Evolutionary conservation across 2,797 vertebrate genomes (phyloP).

Genomic region (Carapus acus): DNA sequence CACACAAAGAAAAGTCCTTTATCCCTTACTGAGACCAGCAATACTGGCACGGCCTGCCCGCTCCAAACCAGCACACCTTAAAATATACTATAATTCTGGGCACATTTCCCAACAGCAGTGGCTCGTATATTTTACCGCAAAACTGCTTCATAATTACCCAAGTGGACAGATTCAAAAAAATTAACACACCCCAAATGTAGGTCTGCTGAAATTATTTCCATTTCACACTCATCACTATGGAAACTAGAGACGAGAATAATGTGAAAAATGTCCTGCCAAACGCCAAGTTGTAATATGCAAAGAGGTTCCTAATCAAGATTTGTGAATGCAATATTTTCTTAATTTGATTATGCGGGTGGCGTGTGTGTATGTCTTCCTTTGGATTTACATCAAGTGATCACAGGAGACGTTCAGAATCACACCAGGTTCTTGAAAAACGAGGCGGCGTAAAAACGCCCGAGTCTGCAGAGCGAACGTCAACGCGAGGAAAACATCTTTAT

Average conservation of each 20-base stretch:
- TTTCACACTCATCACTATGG: slow-evolving; percentile 60
- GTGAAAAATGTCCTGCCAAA: slow-evolving; percentile 36
- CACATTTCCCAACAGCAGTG: slow-evolving; percentile 27
- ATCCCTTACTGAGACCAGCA: too few relatives aligned
- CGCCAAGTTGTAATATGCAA: slow-evolving; percentile 21
- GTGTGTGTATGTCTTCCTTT: not conserved
- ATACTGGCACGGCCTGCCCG: too few relatives aligned
- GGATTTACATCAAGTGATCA: slow-evolving; percentile 1
- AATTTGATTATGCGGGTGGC: not conserved
- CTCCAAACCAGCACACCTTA: slow-evolving; percentile 11
- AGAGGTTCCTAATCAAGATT: slow-evolving; percentile 29
- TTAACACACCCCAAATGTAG: slow-evolving; percentile 55
- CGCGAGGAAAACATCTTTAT: too few relatives aligned
- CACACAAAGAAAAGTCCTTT: too few relatives aligned
- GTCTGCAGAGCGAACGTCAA: too few relatives aligned
- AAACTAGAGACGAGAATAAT: slow-evolving; percentile 59
- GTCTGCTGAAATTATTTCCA: slow-evolving; percentile 48
- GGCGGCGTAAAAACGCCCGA: too few relatives aligned
- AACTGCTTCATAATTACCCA: slow-evolving; percentile 47
- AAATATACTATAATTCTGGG: slow-evolving; percentile 31
- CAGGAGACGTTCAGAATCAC: too few relatives aligned
- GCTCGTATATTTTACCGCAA: slow-evolving; percentile 27
- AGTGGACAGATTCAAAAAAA: slow-evolving; percentile 45
- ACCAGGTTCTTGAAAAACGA: too few relatives aligned
- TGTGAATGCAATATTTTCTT: slow-evolving; percentile 9